Conservation (phyloP, 2,888 invertebrate genomes). For the Ochropacha duplaris region DNA sequence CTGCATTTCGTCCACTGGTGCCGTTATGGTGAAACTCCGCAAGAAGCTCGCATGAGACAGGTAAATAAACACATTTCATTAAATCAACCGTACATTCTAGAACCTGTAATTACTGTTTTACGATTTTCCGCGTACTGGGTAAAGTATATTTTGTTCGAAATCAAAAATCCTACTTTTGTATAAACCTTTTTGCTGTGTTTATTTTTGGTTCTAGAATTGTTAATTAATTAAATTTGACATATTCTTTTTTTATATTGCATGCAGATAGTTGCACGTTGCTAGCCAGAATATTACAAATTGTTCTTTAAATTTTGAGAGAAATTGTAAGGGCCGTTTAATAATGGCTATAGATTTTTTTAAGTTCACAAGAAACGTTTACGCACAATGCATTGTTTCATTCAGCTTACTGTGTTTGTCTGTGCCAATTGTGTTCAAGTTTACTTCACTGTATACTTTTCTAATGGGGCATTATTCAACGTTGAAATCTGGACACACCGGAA, state of each 20-base stretch:
- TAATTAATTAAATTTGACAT: slow-evolving; percentile 16
- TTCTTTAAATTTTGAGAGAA: slow-evolving; percentile 33
- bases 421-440: slow-evolving; percentile 36
- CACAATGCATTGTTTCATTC: slow-evolving; percentile 41
- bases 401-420: slow-evolving; percentile 65
- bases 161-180: slow-evolving; percentile 17
- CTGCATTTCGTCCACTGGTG: slow-evolving; percentile 88
- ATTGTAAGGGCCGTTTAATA: slow-evolving; percentile 51
- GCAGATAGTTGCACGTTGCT: slow-evolving; percentile 46
- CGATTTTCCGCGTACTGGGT: slow-evolving; percentile 14
- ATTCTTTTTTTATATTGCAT: slow-evolving; percentile 43
- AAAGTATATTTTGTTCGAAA: slow-evolving; percentile 18
- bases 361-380: slow-evolving; percentile 16
- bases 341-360: slow-evolving; percentile 26
- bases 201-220: slow-evolving; percentile 54
- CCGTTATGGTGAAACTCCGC: slow-evolving; percentile 86
- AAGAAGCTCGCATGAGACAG: slow-evolving; percentile 87
- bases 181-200: slow-evolving; percentile 18
- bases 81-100: slow-evolving; percentile 27
- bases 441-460: slow-evolving; percentile 41
- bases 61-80: slow-evolving; percentile 64
- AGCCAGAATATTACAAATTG: slow-evolving; percentile 42
- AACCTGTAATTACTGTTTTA: slow-evolving; percentile 37
- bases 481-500: slow-evolving; percentile 44
- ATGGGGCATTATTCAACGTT: slow-evolving; percentile 37